Conservation (phyloP, 2,888 invertebrate genomes). For the Nymphalis polychloros region DNA sequence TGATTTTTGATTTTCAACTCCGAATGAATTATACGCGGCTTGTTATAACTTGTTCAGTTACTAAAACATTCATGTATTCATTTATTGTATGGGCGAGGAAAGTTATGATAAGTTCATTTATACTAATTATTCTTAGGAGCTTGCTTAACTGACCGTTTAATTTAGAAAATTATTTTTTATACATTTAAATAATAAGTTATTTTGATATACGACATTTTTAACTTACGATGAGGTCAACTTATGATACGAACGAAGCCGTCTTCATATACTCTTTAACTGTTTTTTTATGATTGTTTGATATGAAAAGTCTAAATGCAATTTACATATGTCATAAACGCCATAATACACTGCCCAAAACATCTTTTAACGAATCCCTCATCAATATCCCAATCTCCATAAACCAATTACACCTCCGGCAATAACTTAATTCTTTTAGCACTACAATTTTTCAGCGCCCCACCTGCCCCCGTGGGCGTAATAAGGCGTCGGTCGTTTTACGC, state of each 20-base stretch:
- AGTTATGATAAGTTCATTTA: too few species aligned
- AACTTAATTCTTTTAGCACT: slow-evolving; percentile 65
- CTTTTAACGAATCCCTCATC: slow-evolving; percentile 32
- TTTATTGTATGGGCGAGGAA: not conserved
- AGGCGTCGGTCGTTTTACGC: slow-evolving; percentile 69
- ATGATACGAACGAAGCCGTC: too few species aligned
- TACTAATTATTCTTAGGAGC: too few species aligned
- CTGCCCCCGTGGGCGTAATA: slow-evolving; percentile 67
- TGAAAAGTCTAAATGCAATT: not conserved
- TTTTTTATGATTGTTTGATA: too few species aligned
- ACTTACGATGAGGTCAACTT: too few species aligned
- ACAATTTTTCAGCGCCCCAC: slow-evolving; percentile 59
- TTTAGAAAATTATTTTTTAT: too few species aligned
- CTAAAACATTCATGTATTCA: too few species aligned
- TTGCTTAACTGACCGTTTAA: too few species aligned
- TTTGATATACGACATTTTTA: too few species aligned
- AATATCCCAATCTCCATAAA: slow-evolving; percentile 43
- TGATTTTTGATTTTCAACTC: slow-evolving; percentile 34
- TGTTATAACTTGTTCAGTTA: slow-evolving; percentile 7
- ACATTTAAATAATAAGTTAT: too few species aligned
- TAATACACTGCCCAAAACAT: slow-evolving; percentile 7
- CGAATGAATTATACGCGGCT: slow-evolving; percentile 2
- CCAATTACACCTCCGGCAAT: slow-evolving; percentile 50
- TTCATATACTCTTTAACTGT: too few species aligned
- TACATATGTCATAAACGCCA: not conserved